These are phyloP conservation scores for Habrosyne pyritoides DNA, from an alignment of 2,888 invertebrate species.

Conservation along the genomic window DNA sequence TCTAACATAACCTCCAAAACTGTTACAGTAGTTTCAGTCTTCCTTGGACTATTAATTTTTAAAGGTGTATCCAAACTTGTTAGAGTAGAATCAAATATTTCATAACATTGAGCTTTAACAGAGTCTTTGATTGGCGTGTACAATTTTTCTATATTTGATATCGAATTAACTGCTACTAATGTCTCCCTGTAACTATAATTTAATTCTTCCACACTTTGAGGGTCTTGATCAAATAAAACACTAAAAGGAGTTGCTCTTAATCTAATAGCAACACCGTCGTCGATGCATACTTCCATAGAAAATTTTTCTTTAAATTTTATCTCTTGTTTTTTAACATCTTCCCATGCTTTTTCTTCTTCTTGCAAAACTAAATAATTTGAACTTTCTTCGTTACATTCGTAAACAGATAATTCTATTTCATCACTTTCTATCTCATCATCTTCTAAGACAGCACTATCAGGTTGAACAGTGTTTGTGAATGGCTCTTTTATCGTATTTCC, in stretches of 20 bases:
- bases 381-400: conserved; percentile 63
- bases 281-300: conserved; percentile 72
- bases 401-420: conserved; percentile 60
- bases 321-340: conserved; percentile 31
- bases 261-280: conserved; percentile 64
- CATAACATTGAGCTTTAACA: conserved; percentile 57
- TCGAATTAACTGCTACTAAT: conserved; percentile 65
- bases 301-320: conserved; percentile 68
- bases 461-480: conserved; percentile 34
- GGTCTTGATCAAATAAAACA: conserved; percentile 50
- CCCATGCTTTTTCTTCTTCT: conserved; percentile 47
- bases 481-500: conserved; percentile 29
- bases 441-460: conserved; percentile 24
- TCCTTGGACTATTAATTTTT: conserved; percentile 52
- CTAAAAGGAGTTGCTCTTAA: conserved; percentile 60
- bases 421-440: conserved; percentile 49
- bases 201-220: conserved; percentile 34
- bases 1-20: conserved; percentile 64
- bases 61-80: conserved; percentile 76
- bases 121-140: conserved; percentile 72
- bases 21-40: conserved; percentile 39
- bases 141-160: conserved; percentile 58
- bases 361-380: conserved; percentile 53
- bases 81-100: conserved; percentile 76
- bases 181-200: conserved; percentile 58